Evolutionary conservation across 2,113 vertebrate genomes (phyloP).

Genomic region (Thamnophis sirtalis): DNA sequence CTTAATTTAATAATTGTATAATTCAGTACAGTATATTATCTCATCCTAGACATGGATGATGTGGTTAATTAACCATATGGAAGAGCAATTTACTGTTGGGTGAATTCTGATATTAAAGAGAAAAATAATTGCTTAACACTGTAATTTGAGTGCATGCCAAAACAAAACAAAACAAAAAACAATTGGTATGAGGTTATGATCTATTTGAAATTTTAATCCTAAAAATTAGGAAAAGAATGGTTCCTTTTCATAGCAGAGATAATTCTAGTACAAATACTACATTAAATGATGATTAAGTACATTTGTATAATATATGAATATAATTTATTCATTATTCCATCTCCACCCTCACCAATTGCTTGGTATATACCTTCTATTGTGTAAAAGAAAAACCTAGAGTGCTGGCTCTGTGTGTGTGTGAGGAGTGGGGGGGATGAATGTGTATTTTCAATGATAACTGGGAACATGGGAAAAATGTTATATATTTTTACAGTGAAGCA

Average conservation of each 20-base stretch:
- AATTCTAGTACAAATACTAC: neutral
- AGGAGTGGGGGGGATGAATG: too few species aligned
- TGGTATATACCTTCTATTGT: slow-evolving; percentile 8
- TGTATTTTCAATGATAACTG: neutral
- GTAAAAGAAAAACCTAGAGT: neutral
- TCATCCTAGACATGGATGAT: neutral
- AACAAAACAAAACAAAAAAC: neutral
- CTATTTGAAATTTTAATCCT: slow-evolving; percentile 9
- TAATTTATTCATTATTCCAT: neutral
- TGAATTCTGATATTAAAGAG: neutral
- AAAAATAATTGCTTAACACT: neutral
- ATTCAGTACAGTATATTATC: neutral
- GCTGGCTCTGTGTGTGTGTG: neutral
- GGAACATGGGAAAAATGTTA: neutral
- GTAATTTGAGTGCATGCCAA: neutral
- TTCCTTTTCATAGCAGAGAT: neutral
- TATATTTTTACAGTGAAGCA: neutral
- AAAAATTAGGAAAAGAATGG: neutral
- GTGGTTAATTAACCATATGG: neutral
- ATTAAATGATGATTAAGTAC: neutral
- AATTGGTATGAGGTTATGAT: neutral
- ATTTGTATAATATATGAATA: slow-evolving; percentile 5
- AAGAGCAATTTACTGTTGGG: neutral
- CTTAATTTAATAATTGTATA: neutral
- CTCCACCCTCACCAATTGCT: neutral